A percentile compares a stretch with the other conserved stretches of the same genome.
Evolutionary conservation across 2,113 vertebrate species (phyloP).

Genomic region (Hylia prasina): DNA sequence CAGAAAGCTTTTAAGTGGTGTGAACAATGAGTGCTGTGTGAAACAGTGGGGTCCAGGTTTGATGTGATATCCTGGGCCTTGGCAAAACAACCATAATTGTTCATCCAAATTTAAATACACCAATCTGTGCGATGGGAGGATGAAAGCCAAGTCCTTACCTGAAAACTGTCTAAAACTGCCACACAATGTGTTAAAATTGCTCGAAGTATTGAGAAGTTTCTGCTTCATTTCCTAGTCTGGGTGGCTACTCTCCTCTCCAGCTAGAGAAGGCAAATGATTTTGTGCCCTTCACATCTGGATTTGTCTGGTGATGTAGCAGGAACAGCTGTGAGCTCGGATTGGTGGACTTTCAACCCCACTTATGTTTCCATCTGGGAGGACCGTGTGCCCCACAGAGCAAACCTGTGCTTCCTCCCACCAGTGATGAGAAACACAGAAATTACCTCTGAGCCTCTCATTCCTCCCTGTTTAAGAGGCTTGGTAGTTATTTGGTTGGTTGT

Average conservation of each 20-base stretch:
- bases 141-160: background rate
- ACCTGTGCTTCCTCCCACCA: background rate
- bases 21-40: background rate
- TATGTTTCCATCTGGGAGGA: background rate
- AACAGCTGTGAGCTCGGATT: background rate
- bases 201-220: background rate
- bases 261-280: background rate
- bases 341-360: background rate
- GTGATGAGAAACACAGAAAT: background rate
- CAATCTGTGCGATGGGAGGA: background rate
- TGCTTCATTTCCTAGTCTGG: background rate
- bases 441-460: background rate
- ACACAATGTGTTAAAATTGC: background rate
- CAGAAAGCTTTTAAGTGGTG: background rate
- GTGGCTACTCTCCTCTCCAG: background rate
- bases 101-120: background rate
- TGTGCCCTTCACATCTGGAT: background rate
- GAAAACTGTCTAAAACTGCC: background rate
- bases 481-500: rapidly evolving
- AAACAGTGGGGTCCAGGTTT: background rate
- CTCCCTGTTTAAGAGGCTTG: background rate
- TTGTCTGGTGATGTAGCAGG: background rate
- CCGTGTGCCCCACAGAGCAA: background rate
- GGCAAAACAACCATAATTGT: background rate
- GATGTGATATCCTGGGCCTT: background rate